Base-by-base conservation (phyloP, 1,140 invertebrate species). In the Condylostylus longicornis region DNA sequence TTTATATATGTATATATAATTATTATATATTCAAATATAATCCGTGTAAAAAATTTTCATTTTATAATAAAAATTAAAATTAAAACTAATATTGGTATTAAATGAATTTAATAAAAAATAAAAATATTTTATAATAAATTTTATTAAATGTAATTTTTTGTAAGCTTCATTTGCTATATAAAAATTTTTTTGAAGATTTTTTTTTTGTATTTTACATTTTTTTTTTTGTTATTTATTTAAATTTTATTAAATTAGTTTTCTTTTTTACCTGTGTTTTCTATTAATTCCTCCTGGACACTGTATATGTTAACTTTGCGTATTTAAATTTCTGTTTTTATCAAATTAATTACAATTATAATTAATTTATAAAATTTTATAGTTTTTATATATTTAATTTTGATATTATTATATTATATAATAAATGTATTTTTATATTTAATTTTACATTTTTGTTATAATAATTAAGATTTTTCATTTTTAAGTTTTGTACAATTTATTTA, bases 301-400 rank as follows among this genome's bases (percentile, higher is more conserved):
- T 53, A 51, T 51, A 53, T 54, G 51, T 45, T 54, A 53, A 53
- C 7, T 8, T 8, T 25, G 7, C 7, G 7, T 25, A 8, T 25
- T 25, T 25, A 8, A 25, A 25, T 25, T 25, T 25, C 7, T 25
- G 23, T n/a, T 8, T 7, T 8, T 8, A 48, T 53, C 48, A 53
- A 53, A 54, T 40, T 53, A 53, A 53, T 51, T 53, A 53, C 51
- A 53, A 45, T 47, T 53, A 53, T 53, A 51, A 37, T 46, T 31
- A 41, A 40, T 37, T 22, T 50, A 53, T 30, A 42, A 47, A 53
- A 51, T 51, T 33, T 42, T 39, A 39, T 53, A 45, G 42, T 27
- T 37, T 42, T 47, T 37, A 41, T 41, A 18, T 37, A 37, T 31
- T 23, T 37, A 40, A 22, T 18, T 31, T 9, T 29, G 40, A 27